Percentiles rank a stretch among this genome's conserved stretches.
Evolutionary conservation across 2,113 vertebrate genomes (phyloP).

Genomic region (Hiodon tergisus): DNA sequence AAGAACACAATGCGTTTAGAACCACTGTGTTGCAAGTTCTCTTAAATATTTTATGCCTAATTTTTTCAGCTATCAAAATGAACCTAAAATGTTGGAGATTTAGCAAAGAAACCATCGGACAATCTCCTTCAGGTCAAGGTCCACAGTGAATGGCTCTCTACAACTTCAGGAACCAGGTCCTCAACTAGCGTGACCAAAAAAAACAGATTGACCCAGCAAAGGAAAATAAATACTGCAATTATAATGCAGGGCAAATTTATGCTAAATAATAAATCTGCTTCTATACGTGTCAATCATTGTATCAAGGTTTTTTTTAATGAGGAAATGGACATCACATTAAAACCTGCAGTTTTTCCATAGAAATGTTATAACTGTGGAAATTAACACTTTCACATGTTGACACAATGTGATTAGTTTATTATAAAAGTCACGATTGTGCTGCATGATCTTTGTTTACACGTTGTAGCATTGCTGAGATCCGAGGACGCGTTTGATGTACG

Average conservation of each 20-base stretch:
- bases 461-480: conserved; percentile 36
- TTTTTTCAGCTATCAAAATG: neutral
- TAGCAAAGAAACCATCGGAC: neutral
- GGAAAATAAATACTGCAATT: conserved; percentile 63
- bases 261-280: conserved; percentile 65
- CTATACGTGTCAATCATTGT: conserved; percentile 62
- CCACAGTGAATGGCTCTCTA: too few species aligned
- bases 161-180: conserved; percentile 28
- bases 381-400: conserved; percentile 60
- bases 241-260: conserved; percentile 53
- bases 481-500: conserved; percentile 29
- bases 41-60: neutral
- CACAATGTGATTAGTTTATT: conserved; percentile 68
- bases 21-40: neutral
- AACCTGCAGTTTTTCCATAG: conserved; percentile 42
- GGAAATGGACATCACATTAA: conserved; percentile 26
- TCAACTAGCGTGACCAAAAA: conserved; percentile 40
- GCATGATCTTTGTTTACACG: conserved; percentile 47
- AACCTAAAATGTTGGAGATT: neutral
- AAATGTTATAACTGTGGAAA: conserved; percentile 49
- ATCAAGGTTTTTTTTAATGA: conserved; percentile 38
- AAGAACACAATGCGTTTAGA: neutral
- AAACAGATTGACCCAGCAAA: conserved; percentile 50
- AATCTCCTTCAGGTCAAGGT: neutral
- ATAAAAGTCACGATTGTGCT: conserved; percentile 50